Evolutionary conservation across 1,140 invertebrate genomes (phyloP).

Genomic region (Colletes latitarsis): DNA sequence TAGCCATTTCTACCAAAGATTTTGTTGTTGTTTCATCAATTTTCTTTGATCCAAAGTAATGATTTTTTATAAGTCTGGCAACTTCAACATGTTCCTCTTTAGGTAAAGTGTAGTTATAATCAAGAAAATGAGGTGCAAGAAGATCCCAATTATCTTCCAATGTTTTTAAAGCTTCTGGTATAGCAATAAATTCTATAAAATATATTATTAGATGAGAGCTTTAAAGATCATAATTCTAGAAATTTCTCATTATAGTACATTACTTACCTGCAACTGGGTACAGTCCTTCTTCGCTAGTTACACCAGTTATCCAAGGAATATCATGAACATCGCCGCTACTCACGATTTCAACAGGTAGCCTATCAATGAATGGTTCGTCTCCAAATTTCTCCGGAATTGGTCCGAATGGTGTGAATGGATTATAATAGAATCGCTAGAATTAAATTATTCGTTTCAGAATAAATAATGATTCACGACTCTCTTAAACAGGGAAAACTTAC

Average conservation of each 20-base stretch:
- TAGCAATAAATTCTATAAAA: conserved; percentile 79
- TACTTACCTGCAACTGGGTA: conserved; percentile 83
- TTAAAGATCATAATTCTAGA: background rate
- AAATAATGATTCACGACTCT: background rate
- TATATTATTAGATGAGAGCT: background rate
- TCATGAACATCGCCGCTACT: conserved; percentile 79
- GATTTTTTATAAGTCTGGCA: conserved; percentile 81
- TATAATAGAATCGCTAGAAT: conserved; percentile 80
- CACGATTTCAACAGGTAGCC: conserved; percentile 82
- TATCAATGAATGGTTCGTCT: conserved; percentile 82
- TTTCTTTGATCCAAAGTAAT: conserved; percentile 81
- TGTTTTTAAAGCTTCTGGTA: conserved; percentile 77
- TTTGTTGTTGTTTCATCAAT: conserved; percentile 69
- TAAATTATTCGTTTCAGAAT: conserved; percentile 20
- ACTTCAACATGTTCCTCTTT: conserved; percentile 75
- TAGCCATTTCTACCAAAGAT: conserved; percentile 79
- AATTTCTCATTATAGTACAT: background rate
- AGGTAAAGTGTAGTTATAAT: conserved; percentile 84
- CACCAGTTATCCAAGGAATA: conserved; percentile 83
- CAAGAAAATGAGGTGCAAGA: conserved; percentile 82
- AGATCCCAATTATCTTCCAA: conserved; percentile 83
- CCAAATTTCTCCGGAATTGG: conserved; percentile 82
- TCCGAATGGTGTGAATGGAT: conserved; percentile 85
- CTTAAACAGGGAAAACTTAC: conserved; percentile 60
- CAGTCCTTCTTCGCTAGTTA: conserved; percentile 84